phyloP scores from a whole-genome alignment of 2,888 invertebrate species.

The Dasypogon diadema region DNA sequence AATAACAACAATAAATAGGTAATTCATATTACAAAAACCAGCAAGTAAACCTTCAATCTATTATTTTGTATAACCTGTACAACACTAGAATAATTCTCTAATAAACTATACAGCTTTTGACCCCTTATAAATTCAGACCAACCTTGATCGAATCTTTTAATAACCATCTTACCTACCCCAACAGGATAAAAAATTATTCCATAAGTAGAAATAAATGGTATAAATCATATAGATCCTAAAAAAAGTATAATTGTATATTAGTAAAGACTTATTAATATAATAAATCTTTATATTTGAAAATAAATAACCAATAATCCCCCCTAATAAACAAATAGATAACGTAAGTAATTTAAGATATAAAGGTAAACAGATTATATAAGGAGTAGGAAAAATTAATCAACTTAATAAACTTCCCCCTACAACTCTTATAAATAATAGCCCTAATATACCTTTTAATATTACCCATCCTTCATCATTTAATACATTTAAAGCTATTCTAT shows the following conservation, averaged over 20 bases:
- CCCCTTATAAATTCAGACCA: slow-evolving; percentile 70
- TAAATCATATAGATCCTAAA: slow-evolving; percentile 71
- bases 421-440: slow-evolving; percentile 63
- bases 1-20: slow-evolving; percentile 58
- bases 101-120: slow-evolving; percentile 67
- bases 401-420: slow-evolving; percentile 71
- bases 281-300: slow-evolving; percentile 69
- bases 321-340: slow-evolving; percentile 70
- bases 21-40: slow-evolving; percentile 69
- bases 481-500: slow-evolving; percentile 70
- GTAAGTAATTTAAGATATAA: slow-evolving; percentile 71
- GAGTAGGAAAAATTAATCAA: slow-evolving; percentile 72
- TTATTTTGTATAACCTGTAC: slow-evolving; percentile 69
- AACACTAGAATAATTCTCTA: slow-evolving; percentile 68
- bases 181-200: slow-evolving; percentile 70
- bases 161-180: slow-evolving; percentile 66
- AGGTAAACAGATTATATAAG: slow-evolving; percentile 72
- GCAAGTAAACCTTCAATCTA: slow-evolving; percentile 71
- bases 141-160: slow-evolving; percentile 70
- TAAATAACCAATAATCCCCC: slow-evolving; percentile 68
- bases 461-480: slow-evolving; percentile 70
- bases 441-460: slow-evolving; percentile 70
- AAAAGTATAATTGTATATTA: slow-evolving; percentile 66
- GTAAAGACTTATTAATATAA: slow-evolving; percentile 68
- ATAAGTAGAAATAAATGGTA: slow-evolving; percentile 70